Base-by-base conservation (phyloP, 2,797 vertebrate genomes). In the Clarias laeviceps region DNA sequence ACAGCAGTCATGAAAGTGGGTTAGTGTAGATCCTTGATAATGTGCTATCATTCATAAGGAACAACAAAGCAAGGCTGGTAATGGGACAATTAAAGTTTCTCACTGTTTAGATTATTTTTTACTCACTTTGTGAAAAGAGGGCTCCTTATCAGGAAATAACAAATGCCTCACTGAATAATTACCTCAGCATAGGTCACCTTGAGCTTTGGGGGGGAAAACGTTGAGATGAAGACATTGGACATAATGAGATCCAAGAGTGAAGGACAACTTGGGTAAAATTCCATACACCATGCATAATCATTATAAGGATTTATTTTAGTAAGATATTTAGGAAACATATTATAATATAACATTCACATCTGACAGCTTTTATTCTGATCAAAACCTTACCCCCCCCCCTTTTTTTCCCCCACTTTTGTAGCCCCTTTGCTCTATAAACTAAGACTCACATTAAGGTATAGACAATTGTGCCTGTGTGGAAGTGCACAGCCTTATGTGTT, bases 181-280 rank as follows among this genome's bases (percentile, higher is more conserved):
- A 92, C 88, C 86, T 88, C 89, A 86, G 89, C 87, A 88, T 89
- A 90, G 91, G 93, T 94, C 91, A 94, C 93, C 92, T 93, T 93
- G 90, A 82, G 82, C 62, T 37, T 88, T 76, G 65, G n/a, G 56
- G 73, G 80, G 73, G 80, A 85, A 83, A 9, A 69, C 2, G 0
- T n/a, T 73, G 34, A 45, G 20, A 40, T 87, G 74, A 73, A 82
- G 82, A 84, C 86, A 81, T 82, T 82, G 57, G 40, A 85, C 82
- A 83, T 90, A 87, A 90, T 87, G 68, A 87, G 85, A 79, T 86
- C 82, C 79, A 80, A 62, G 56, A 84, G 65, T 62, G 70, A 86
- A 86, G 80, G 74, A 83, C 89, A 90, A 86, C 84, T 88, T 86
- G 82, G 84, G 84, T 82, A 85, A 77, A 54, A 65, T 81, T 73